These are phyloP conservation scores for Merodon equestris DNA, from an alignment of 2,888 invertebrate genomes.

Conservation along the genomic window DNA sequence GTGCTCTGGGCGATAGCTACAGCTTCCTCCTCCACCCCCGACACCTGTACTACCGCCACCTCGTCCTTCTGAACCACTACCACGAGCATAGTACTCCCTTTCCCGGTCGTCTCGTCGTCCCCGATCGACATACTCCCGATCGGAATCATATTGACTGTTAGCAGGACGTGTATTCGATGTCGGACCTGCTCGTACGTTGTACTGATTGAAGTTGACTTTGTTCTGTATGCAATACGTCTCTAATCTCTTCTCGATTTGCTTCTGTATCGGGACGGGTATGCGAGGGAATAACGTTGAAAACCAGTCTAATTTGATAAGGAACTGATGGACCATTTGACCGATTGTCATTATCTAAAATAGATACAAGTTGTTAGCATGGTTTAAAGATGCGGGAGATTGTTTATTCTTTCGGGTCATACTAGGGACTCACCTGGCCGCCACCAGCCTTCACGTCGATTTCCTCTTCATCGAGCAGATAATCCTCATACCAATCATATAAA, in stretches of 20 bases:
- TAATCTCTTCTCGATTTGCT: slow-evolving; percentile 90
- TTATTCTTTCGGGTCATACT: slow-evolving; percentile 67
- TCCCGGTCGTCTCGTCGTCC: slow-evolving; percentile 71
- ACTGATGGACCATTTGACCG: slow-evolving; percentile 94
- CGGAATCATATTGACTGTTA: slow-evolving; percentile 70
- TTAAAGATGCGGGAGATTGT: neutral
- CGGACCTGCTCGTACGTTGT: slow-evolving; percentile 65
- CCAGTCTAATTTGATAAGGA: slow-evolving; percentile 98
- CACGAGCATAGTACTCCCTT: slow-evolving; percentile 68
- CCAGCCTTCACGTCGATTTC: slow-evolving; percentile 99
- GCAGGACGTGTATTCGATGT: slow-evolving; percentile 46
- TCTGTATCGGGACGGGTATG: slow-evolving; percentile 98
- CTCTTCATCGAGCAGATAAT: slow-evolving; percentile 97
- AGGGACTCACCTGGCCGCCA: slow-evolving; percentile 87
- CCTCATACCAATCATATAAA: slow-evolving; percentile 97
- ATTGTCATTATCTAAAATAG: slow-evolving; percentile 85
- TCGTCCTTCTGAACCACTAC: slow-evolving; percentile 65
- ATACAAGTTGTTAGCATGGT: neutral
- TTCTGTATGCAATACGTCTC: slow-evolving; percentile 82
- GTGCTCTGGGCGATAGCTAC: slow-evolving; percentile 74
- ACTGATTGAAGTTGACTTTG: slow-evolving; percentile 74
- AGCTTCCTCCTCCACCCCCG: no score
- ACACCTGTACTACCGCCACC: no score
- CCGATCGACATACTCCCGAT: slow-evolving; percentile 76
- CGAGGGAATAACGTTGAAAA: slow-evolving; percentile 98